phyloP scores from a whole-genome alignment of 2,888 invertebrate species.

The Xestia c-nigrum region DNA sequence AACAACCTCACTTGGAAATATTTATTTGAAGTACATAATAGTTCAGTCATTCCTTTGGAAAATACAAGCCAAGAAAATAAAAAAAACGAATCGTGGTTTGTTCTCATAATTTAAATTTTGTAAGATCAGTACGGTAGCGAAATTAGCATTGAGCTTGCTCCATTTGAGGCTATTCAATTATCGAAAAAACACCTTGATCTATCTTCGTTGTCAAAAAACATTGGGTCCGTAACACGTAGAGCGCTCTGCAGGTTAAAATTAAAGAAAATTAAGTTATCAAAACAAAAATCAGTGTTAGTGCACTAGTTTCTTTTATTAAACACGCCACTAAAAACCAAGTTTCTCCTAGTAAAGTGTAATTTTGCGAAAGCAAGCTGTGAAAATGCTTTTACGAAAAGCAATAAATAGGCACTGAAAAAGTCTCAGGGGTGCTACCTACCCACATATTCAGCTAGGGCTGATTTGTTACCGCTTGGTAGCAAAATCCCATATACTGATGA shows the following conservation, averaged over 20 bases:
- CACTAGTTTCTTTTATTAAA: neutral
- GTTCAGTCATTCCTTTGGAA: neutral
- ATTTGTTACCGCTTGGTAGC: neutral
- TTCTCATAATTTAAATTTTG: neutral
- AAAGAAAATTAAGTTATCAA: neutral
- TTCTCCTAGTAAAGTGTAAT: conserved; percentile 10
- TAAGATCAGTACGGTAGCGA: neutral
- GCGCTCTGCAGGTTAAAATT: neutral
- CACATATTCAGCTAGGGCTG: neutral
- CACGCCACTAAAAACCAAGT: neutral
- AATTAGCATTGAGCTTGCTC: too few relatives aligned
- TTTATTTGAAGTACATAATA: neutral
- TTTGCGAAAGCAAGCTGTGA: neutral
- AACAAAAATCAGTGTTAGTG: neutral
- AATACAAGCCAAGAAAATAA: neutral
- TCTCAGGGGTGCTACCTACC: neutral
- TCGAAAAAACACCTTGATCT: neutral
- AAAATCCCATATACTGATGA: neutral
- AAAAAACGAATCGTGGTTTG: neutral
- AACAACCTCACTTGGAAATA: neutral
- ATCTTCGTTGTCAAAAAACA: conserved; percentile 4
- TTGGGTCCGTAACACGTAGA: neutral
- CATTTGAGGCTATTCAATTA: neutral
- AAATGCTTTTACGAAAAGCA: neutral
- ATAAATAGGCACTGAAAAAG: neutral